A percentile compares a stretch with the other conserved stretches of the same genome.
Conservation (phyloP, 92 coral and sea anemone genomes). For the Actinernus sp. region DNA sequence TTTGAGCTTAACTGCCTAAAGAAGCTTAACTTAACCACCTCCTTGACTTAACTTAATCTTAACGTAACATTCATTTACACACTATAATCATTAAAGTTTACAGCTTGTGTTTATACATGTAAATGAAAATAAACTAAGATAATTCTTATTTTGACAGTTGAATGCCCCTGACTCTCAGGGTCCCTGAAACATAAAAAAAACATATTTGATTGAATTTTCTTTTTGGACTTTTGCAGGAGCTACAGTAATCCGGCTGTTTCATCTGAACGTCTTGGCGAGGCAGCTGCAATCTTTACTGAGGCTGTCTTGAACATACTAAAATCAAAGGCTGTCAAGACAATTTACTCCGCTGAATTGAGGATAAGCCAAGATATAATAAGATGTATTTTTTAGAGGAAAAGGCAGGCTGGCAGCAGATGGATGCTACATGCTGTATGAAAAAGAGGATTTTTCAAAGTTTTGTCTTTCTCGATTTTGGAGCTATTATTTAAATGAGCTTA, state of each 20-base stretch:
- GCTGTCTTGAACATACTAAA: constrained; percentile 37
- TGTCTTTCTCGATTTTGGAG: too few species aligned
- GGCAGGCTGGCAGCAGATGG: constrained; percentile 33
- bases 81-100: too few species aligned
- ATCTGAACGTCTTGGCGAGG: constrained; percentile 32
- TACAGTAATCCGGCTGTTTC: constrained; percentile 29
- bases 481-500: too few species aligned
- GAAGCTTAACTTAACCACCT: too few species aligned
- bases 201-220: too few species aligned
- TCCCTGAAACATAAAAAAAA: background rate
- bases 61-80: too few species aligned
- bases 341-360: constrained; percentile 10
- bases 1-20: too few species aligned
- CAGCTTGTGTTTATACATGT: too few species aligned
- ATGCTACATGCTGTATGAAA: constrained; percentile 51
- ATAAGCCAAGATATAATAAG: constrained; percentile 42
- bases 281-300: constrained; percentile 20
- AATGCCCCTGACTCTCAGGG: background rate
- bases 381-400: constrained; percentile 29
- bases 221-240: constrained; percentile 17
- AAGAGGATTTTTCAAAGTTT: constrained; percentile 26
- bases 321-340: constrained; percentile 30
- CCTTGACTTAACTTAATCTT: too few species aligned
- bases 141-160: constrained; percentile 18
- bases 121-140: too few species aligned